Evolutionary conservation across 2,888 invertebrate genomes (phyloP).

Genomic region (Chrysolina haemoptera): DNA sequence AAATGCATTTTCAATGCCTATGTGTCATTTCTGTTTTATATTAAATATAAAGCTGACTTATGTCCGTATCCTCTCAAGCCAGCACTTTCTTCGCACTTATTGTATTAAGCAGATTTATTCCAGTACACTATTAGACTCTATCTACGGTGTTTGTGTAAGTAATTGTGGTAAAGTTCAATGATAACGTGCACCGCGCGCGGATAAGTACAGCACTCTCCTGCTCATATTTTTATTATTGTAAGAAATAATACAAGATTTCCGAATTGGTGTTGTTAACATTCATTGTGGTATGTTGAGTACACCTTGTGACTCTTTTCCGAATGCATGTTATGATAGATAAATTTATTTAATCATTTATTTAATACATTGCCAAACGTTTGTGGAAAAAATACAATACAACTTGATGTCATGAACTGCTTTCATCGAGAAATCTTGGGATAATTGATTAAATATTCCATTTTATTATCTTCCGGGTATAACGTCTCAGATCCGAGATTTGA

Average conservation of each 20-base stretch:
- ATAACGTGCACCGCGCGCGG: conserved; percentile 2
- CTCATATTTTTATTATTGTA: background rate
- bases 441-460: too few relatives aligned
- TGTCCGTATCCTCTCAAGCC: conserved; percentile 19
- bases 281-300: background rate
- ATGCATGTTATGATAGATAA: background rate
- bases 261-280: background rate
- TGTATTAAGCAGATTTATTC: conserved; percentile 24
- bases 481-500: too few relatives aligned
- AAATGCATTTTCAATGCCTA: too few relatives aligned
- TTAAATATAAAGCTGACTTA: background rate
- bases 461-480: too few relatives aligned
- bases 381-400: too few relatives aligned
- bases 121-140: conserved; percentile 35
- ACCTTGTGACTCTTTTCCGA: background rate
- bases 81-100: conserved; percentile 33
- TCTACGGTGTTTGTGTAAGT: conserved; percentile 4
- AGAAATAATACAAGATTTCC: background rate
- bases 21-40: too few relatives aligned
- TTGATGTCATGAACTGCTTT: too few relatives aligned
- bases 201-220: conserved; percentile 6
- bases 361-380: too few relatives aligned
- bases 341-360: too few relatives aligned
- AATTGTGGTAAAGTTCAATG: conserved; percentile 26
- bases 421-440: too few relatives aligned